These are phyloP conservation scores for Iguana delicatissima DNA, from an alignment of 2,797 vertebrate genomes.

Conservation along the genomic window DNA sequence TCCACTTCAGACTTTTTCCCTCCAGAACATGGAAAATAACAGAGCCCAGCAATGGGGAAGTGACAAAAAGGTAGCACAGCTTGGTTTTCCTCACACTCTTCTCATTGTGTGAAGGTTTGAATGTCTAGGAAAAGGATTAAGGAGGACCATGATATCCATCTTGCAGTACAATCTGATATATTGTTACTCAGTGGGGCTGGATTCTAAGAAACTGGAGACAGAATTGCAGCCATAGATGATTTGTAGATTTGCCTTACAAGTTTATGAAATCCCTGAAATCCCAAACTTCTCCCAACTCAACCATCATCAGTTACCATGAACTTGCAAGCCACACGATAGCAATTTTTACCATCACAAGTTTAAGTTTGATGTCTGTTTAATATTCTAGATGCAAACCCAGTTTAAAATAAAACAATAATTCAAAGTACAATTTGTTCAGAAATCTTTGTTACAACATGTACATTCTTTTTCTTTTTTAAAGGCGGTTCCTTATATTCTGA, in stretches of 20 bases:
- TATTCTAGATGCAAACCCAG: conserved; percentile 22
- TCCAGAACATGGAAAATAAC: neutral
- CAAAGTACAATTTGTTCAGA: conserved; percentile 44
- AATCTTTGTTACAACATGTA: neutral
- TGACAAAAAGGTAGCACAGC: neutral
- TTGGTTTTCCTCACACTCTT: neutral
- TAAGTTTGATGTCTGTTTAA: neutral
- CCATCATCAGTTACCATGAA: neutral
- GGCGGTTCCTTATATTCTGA: conserved; percentile 16
- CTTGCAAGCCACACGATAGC: conserved; percentile 14
- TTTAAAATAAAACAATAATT: conserved; percentile 8
- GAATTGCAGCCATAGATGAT: neutral
- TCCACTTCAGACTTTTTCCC: neutral
- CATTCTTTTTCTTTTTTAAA: conserved; percentile 15
- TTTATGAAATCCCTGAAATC: conserved; percentile 13
- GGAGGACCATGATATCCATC: neutral
- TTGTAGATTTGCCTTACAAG: neutral
- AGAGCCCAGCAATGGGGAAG: neutral
- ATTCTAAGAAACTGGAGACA: neutral
- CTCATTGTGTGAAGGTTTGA: neutral
- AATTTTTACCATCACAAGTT: neutral
- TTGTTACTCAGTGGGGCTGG: neutral
- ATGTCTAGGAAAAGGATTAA: neutral
- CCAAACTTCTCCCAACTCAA: neutral
- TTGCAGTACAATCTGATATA: neutral